Evolutionary conservation across 2,888 invertebrate genomes (phyloP).

Genomic region (Ctenicera cuprea): DNA sequence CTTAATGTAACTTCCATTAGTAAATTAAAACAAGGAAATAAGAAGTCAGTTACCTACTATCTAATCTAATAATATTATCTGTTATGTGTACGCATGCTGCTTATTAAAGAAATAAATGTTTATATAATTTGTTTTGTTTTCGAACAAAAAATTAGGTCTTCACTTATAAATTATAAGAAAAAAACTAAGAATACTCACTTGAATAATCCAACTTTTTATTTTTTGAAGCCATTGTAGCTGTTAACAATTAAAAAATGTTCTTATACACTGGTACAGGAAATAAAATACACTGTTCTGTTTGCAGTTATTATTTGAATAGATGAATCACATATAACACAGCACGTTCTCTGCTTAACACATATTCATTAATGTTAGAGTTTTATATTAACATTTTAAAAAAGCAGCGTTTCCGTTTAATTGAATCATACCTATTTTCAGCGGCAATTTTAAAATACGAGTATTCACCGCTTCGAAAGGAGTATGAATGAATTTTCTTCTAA

Average conservation of each 20-base stretch:
- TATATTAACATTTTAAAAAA: slow-evolving; percentile 10
- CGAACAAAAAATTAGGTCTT: too few species aligned
- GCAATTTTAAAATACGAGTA: slow-evolving; percentile 1
- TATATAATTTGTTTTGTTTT: too few species aligned
- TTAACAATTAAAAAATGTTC: neutral
- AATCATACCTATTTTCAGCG: slow-evolving; percentile 21
- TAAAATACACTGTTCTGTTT: slow-evolving; percentile 12
- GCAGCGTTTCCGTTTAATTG: neutral
- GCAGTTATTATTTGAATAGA: slow-evolving; percentile 6
- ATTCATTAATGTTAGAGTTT: slow-evolving; percentile 8
- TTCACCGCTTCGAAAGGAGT: slow-evolving; percentile 6
- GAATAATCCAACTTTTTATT: slow-evolving; percentile 47
- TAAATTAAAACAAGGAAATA: slow-evolving; percentile 31
- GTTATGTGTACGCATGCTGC: neutral
- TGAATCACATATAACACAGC: slow-evolving; percentile 3
- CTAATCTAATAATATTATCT: slow-evolving; percentile 14
- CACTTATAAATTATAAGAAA: too few species aligned
- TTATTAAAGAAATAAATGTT: too few species aligned
- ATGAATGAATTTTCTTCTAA: slow-evolving; percentile 13
- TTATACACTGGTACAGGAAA: neutral
- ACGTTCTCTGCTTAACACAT: neutral
- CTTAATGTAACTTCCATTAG: slow-evolving; percentile 44
- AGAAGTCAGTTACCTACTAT: neutral
- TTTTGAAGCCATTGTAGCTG: slow-evolving; percentile 42
- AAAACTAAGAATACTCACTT: too few species aligned